Evolutionary conservation across 2,888 invertebrate genomes (phyloP), one percentile per base, ranked within the genome.

Genomic region (Lottia gigantea): DNA sequence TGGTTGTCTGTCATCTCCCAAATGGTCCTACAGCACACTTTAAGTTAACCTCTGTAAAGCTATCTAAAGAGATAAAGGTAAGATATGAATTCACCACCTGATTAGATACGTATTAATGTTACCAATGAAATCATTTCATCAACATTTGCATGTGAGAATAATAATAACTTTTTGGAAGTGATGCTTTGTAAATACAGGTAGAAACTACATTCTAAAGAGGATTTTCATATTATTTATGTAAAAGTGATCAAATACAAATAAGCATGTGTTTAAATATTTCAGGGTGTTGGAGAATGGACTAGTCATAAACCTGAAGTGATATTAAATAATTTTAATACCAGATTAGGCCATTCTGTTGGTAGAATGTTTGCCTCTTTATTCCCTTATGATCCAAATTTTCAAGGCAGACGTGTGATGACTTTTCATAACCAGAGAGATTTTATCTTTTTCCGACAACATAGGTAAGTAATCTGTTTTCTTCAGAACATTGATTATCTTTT

Each of bases 391-490:
- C 98, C 99, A 0, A 93, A 99, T 89, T 99, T 97, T 89, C 92
- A 92, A 77, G 98, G 98, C 0, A 91, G 97, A 4, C 91, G 98
- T 74, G 96, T 94, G 0, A 96, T 97, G 74, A 98, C 98, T 46
- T 98, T 99, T 88, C 99, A 99, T 89, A 99, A 99, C 90, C 99
- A 99, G 89, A 91, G 99, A 73, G 99, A 99, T 90, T 99, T 95
- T 87, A 95, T 99, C 82, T 99, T 99, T 90, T 98, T 99, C 88
- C 92, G 99, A 71, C 98, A 99, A 89, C 98, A 99, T 89, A 92
- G 97, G 93, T 95, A 83, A 46, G 68, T 67, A n/a, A 25, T 23
- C 25, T 40, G 31, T 31, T 31, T 31, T 3, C 2, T 40, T 40
- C 11, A 40, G 40, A 40, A 40, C 2, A 40, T 40, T 6, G 7